These are phyloP conservation scores for Bufotes viridis DNA, from an alignment of 2,797 vertebrate genomes.

Conservation along the genomic window DNA sequence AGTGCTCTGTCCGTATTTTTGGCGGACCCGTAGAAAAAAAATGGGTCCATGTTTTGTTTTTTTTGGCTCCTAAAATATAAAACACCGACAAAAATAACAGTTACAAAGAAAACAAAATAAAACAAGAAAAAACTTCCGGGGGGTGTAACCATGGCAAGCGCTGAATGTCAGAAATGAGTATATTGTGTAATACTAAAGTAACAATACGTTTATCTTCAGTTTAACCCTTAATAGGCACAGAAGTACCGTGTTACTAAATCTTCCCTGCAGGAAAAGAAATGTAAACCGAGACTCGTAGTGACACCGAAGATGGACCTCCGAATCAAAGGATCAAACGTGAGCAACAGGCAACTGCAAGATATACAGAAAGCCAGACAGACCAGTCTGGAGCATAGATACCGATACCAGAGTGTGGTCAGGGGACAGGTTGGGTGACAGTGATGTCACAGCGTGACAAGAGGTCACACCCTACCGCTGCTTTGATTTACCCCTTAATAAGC, in stretches of 20 bases:
- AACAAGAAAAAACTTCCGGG: too few species aligned
- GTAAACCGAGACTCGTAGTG: not conserved
- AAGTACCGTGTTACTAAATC: not conserved
- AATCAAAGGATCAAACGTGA: not conserved
- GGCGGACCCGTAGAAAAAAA: too few species aligned
- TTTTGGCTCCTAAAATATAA: too few species aligned
- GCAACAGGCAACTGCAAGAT: constrained; percentile 1
- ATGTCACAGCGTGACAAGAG: constrained; percentile 45
- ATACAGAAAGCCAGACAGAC: constrained; percentile 45
- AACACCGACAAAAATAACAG: too few species aligned
- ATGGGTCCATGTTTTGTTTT: too few species aligned
- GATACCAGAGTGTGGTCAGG: constrained; percentile 47
- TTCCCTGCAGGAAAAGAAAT: not conserved
- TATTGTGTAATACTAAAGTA: not conserved
- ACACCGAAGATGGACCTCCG: not conserved
- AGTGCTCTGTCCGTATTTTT: too few species aligned
- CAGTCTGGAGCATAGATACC: constrained; percentile 36
- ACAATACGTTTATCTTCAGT: not conserved
- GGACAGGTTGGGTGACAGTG: constrained; percentile 38
- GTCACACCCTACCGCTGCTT: constrained; percentile 18
- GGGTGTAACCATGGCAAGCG: too few species aligned
- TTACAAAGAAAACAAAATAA: too few species aligned
- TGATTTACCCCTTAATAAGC: constrained; percentile 15
- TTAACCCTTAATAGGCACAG: not conserved
- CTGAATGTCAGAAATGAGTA: too few species aligned